Evolutionary conservation across 2,113 vertebrate genomes (phyloP), one percentile per base, ranked within the genome.

Genomic region (Rhegmatorhina hoffmannsi): DNA sequence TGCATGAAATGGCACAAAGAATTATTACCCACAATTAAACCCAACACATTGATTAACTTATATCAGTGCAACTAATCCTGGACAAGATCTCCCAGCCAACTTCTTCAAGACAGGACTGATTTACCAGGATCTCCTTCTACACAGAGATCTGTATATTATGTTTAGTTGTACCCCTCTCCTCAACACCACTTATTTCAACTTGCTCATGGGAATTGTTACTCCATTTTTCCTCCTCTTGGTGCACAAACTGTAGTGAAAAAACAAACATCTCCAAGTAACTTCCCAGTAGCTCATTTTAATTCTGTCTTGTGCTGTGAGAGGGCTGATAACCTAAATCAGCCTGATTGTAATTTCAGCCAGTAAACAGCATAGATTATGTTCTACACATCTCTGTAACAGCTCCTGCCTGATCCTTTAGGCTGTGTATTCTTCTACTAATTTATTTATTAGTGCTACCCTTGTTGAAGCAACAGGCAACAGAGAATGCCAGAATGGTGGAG

Each of bases 291-390:
- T 83, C 47, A 29, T 69, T 92, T 90, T 77, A 68, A 77, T 90
- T 69, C 87, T 77, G 29, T 50, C 31, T 52, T 63, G 31, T 82
- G n/a, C 86, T 78, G 40, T 64, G 40, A 75, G 74, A 84, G 67
- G 44, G 44, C n/a, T 87, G 87, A 84, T 91, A 68, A 69, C 44
- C 60, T 94, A 94, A 78, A 92, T 94, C 92, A 88, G 28, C 25
- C 46, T 87, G 84, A 94, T 20, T 69, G 44, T 28, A 76, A 40
- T 91, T 94, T 95, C 82, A 91, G 12, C 12, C 49, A 25, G 67
- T 69, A 91, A 92, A 93, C 49, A 82, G 40, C 26, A 47, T 84
- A 77, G 56, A 60, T 91, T 55, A 84, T 63, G 59, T 12, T 84
- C 19, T 74, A 25, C 17, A 53, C n/a, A 23, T 50, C 81, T 74